These are phyloP conservation scores for Brevimyrus niger DNA, from an alignment of 2,113 vertebrate genomes.

Conservation along the genomic window DNA sequence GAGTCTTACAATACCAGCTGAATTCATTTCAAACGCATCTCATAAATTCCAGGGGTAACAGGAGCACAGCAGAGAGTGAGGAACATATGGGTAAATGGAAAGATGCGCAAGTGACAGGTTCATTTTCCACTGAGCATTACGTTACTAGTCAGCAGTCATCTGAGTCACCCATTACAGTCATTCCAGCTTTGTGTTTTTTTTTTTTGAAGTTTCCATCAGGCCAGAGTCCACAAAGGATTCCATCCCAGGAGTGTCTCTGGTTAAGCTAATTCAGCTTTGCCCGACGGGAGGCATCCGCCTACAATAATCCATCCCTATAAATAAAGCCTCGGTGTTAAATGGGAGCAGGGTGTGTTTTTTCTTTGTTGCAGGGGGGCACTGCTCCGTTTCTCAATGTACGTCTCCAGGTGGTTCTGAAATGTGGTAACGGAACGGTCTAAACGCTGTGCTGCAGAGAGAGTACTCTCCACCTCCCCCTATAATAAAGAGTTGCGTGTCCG, in stretches of 20 bases:
- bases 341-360: slow-evolving; percentile 35
- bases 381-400: neutral
- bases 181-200: slow-evolving; percentile 6
- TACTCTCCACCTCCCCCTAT: neutral
- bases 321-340: slow-evolving; percentile 69
- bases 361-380: neutral
- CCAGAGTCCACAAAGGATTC: neutral
- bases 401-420: neutral
- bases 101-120: slow-evolving; percentile 35
- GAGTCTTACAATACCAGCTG: slow-evolving; percentile 33
- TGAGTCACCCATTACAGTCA: slow-evolving; percentile 36
- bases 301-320: slow-evolving; percentile 53
- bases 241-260: slow-evolving; percentile 36
- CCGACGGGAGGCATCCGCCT: slow-evolving; percentile 35
- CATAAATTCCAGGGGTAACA: slow-evolving; percentile 8
- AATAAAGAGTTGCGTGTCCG: slow-evolving; percentile 43
- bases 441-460: neutral
- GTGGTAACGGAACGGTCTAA: neutral
- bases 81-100: slow-evolving; percentile 32
- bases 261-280: slow-evolving; percentile 33
- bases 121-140: slow-evolving; percentile 45
- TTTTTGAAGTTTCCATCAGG: neutral
- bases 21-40: slow-evolving; percentile 30
- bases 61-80: slow-evolving; percentile 37
- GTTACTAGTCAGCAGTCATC: slow-evolving; percentile 49